These are phyloP conservation scores for Microtus montanus DNA, from an alignment of 2,113 vertebrate species.

Conservation along the genomic window DNA sequence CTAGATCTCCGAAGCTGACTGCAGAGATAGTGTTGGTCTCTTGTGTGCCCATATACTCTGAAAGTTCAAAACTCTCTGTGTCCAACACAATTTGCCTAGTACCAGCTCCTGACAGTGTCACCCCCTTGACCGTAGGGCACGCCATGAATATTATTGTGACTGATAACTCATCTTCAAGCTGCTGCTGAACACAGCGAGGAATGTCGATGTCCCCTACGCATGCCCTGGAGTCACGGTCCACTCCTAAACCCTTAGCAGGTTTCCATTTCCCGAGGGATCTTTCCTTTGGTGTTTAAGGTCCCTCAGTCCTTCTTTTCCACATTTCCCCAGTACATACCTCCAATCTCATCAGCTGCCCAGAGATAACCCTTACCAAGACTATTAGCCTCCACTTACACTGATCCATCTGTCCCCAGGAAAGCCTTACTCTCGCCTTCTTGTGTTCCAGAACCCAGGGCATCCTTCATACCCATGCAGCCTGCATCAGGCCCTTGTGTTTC, in stretches of 20 bases:
- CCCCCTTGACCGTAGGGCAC: not conserved
- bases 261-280: not conserved
- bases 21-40: not conserved
- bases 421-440: not conserved
- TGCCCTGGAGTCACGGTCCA: not conserved
- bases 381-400: not conserved
- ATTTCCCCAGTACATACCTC: not conserved
- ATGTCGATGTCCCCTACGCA: not conserved
- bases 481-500: not conserved
- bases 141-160: not conserved
- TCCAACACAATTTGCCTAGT: not conserved
- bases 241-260: not conserved
- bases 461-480: not conserved
- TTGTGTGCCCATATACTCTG: not conserved
- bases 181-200: not conserved
- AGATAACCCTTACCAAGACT: not conserved
- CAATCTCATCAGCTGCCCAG: not conserved
- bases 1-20: not conserved
- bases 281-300: not conserved
- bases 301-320: not conserved
- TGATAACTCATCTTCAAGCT: not conserved
- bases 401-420: not conserved
- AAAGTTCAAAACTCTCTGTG: not conserved
- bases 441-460: not conserved
- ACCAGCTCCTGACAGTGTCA: not conserved